Conservation (phyloP, 1,140 invertebrate species). For the Sipha flava region DNA sequence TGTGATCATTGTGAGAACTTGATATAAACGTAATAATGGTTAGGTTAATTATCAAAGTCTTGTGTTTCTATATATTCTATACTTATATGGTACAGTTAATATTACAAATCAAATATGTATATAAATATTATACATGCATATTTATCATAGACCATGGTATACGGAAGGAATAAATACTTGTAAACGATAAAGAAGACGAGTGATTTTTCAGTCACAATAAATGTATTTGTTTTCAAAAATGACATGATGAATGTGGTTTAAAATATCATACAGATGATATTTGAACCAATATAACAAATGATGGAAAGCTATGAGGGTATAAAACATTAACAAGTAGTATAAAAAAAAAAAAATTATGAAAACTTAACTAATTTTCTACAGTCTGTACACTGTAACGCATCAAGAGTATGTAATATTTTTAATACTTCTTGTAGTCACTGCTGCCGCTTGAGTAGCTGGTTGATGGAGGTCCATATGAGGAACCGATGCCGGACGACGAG, state of each 20-base stretch:
- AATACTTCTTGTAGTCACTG: conserved; percentile 7
- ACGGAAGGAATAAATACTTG: too few species aligned
- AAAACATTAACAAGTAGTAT: not conserved
- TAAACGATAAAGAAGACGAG: too few species aligned
- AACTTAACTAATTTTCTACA: not conserved
- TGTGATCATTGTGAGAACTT: too few species aligned
- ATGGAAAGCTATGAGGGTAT: not conserved
- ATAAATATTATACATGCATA: too few species aligned
- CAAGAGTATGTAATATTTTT: not conserved
- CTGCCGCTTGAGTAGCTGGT: not conserved
- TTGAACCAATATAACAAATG: not conserved
- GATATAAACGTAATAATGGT: too few species aligned
- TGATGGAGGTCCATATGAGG: conserved; percentile 2
- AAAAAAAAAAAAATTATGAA: not conserved
- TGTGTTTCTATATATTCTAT: too few species aligned
- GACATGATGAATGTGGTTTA: not conserved
- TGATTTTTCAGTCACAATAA: not conserved
- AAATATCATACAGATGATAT: not conserved
- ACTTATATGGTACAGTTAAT: too few species aligned
- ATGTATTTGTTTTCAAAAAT: not conserved
- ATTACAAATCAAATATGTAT: too few species aligned
- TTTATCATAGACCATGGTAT: too few species aligned
- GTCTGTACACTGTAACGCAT: not conserved
- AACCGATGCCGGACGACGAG: not conserved
- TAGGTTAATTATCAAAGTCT: too few species aligned